Evolutionary conservation across 2,113 vertebrate species (phyloP).

Genomic region (Pelmatolapia mariae): DNA sequence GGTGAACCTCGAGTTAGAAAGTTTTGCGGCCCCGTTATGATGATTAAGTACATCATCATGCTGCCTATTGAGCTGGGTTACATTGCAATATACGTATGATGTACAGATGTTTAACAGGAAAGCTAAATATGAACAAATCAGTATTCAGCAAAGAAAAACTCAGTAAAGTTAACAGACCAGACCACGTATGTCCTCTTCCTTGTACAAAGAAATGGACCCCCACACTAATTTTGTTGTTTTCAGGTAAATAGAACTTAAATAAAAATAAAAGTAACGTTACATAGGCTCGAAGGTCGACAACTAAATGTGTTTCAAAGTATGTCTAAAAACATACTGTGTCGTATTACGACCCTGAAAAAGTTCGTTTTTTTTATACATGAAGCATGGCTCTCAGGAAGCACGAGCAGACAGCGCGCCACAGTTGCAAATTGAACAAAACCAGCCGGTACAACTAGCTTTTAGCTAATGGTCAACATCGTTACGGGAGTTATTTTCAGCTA

Average conservation of each 20-base stretch:
- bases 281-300: background rate
- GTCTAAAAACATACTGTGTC: background rate
- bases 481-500: accelerated
- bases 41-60: background rate
- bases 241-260: background rate
- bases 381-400: background rate
- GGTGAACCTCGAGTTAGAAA: background rate
- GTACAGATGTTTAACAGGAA: background rate
- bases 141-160: background rate
- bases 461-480: background rate
- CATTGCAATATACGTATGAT: background rate
- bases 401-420: background rate
- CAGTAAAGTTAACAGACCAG: background rate
- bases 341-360: background rate
- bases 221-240: background rate
- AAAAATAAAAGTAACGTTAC: background rate
- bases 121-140: background rate
- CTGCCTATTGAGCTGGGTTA: background rate
- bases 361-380: background rate
- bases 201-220: background rate
- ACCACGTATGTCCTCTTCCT: background rate
- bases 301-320: background rate
- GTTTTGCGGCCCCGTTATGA: background rate
- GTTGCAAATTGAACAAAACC: background rate
- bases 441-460: background rate